Conservation (phyloP, 2,888 invertebrate genomes). For the Dynastes maya region DNA sequence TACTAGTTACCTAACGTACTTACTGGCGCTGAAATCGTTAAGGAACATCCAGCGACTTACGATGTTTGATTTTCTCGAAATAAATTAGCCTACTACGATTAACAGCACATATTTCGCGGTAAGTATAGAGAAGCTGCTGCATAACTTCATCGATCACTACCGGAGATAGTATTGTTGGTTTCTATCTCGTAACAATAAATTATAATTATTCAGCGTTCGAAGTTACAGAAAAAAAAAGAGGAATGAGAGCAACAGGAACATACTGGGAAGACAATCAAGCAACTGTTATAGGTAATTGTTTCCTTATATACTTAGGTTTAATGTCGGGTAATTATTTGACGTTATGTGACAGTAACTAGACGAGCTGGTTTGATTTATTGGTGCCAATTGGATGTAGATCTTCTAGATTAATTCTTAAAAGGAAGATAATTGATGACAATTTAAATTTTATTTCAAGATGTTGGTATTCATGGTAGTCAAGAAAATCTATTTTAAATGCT, state of each 20-base stretch:
- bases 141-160: neutral
- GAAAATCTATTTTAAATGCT: too few species aligned
- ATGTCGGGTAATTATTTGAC: neutral
- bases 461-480: neutral
- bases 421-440: neutral
- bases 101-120: neutral
- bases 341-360: neutral
- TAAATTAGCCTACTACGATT: neutral
- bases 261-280: neutral
- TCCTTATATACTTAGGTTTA: neutral
- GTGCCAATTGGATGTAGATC: neutral
- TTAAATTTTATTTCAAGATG: neutral
- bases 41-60: too few species aligned
- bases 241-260: neutral
- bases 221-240: neutral
- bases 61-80: neutral
- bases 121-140: neutral
- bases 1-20: neutral
- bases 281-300: neutral
- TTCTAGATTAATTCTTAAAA: neutral
- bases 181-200: conserved; percentile 1
- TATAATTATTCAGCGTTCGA: neutral
- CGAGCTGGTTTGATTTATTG: neutral
- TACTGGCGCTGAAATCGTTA: neutral
- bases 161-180: neutral